phyloP scores from a whole-genome alignment of 1,140 invertebrate species.

The Temnothorax nylanderi region DNA sequence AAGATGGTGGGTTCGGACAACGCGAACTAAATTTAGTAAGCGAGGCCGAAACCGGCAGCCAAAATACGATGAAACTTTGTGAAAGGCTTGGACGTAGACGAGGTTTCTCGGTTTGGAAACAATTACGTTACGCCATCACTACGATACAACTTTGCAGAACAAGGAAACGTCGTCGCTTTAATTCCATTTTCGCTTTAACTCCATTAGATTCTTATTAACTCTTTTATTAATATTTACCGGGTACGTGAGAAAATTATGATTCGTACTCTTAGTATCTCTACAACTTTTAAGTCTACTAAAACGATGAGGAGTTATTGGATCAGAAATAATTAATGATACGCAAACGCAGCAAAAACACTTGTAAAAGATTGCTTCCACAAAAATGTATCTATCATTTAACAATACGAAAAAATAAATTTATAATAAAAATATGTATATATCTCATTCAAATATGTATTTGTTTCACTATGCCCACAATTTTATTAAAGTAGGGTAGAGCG shows the following conservation, averaged over 20 bases:
- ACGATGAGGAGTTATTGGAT: not conserved
- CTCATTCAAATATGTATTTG: not conserved
- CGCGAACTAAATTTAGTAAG: constrained; percentile 77
- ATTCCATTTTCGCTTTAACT: not conserved
- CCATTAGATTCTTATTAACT: constrained; percentile 17
- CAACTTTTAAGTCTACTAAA: constrained; percentile 4
- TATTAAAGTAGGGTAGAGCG: too few species aligned
- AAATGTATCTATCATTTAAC: not conserved
- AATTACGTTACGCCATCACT: constrained; percentile 49
- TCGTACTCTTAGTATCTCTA: not conserved
- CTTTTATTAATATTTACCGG: not conserved
- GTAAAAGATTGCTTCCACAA: not conserved
- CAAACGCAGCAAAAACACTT: not conserved
- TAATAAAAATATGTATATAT: not conserved
- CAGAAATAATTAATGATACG: not conserved
- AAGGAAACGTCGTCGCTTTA: not conserved
- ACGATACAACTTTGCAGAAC: constrained; percentile 2
- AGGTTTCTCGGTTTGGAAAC: constrained; percentile 54
- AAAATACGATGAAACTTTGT: constrained; percentile 73
- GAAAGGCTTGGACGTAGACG: constrained; percentile 49
- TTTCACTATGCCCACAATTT: not conserved
- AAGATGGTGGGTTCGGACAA: constrained; percentile 74
- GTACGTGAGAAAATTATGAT: not conserved
- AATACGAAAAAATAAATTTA: not conserved
- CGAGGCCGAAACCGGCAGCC: constrained; percentile 64